Evolutionary conservation across 2,797 vertebrate genomes (phyloP), one percentile per base, ranked within the genome.

Genomic region (Pseudomugil tenellus): DNA sequence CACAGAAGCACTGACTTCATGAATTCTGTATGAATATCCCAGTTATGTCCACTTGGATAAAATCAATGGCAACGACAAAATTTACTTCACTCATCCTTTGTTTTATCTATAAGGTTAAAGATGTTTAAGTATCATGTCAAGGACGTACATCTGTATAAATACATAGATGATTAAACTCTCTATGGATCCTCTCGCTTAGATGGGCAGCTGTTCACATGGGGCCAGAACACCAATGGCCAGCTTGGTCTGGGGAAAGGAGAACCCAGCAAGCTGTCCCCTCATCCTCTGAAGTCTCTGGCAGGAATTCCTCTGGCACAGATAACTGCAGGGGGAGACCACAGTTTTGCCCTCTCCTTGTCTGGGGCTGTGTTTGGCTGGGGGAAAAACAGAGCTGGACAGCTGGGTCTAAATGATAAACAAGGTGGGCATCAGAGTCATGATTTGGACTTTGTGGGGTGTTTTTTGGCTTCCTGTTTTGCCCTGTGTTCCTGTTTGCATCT

Each of bases 361-460:
- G 96, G 96, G 74, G 96, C 95, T 8, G 96, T 97, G 21, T 97
- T 97, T 69, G 94, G 93, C 58, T 97, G 96, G 96, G 96, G 96
- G 31, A 96, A 92, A 77, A 97, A 97, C 92, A 91, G 90, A 77
- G 94, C 94, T 3, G 96, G 96, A 54, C 96, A 97, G 62, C 93
- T 97, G 76, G 96, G 96, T 35, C 91, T 97, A 28, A 96, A 95
- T 87, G 96, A 97, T 65, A 93, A 95, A 82, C 92, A 92, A 94
- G 96, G 96, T 97, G 92, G 67, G 10, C 19, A 62, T 39, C 4
- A 39, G 25, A 57, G 53, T 29, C n/a, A n/a, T n/a, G n/a, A n/a
- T n/a, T n/a, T n/a, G n/a, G n/a, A n/a, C n/a, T n/a, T n/a, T n/a
- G n/a, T n/a, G n/a, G n/a, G n/a, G n/a, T n/a, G n/a, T n/a, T n/a